These are phyloP conservation scores for Halcyon leucocephala DNA, from an alignment of 2,797 vertebrate species.

Conservation along the genomic window DNA sequence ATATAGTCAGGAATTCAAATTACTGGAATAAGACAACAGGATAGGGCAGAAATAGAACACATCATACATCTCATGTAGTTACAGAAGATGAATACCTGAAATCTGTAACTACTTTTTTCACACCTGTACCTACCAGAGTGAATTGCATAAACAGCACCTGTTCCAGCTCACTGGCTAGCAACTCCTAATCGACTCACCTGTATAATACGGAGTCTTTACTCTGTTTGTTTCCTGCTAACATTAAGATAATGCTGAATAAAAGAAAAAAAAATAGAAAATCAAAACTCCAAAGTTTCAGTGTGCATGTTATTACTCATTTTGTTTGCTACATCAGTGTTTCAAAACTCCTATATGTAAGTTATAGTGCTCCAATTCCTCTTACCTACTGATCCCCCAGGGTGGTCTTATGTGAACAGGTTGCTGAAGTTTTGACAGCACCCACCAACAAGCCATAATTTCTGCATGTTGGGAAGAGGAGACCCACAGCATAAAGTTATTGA, in stretches of 20 bases:
- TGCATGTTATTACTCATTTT: background rate
- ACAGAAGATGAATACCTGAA: background rate
- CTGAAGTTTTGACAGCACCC: background rate
- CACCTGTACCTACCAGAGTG: background rate
- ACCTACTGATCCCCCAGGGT: background rate
- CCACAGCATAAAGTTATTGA: background rate
- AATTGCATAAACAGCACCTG: background rate
- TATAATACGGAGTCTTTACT: background rate
- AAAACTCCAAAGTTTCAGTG: fast-evolving
- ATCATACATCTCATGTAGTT: background rate
- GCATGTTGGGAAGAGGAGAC: background rate
- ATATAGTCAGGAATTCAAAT: constrained; percentile 27
- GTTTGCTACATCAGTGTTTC: background rate
- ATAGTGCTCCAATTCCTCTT: background rate
- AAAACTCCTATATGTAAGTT: background rate
- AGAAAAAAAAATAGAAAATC: background rate
- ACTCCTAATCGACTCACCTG: background rate
- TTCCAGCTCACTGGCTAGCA: background rate
- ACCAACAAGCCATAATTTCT: background rate
- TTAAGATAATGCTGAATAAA: background rate
- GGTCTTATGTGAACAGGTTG: background rate
- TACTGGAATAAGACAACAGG: background rate
- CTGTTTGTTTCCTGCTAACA: background rate
- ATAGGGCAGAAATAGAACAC: background rate
- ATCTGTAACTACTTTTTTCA: background rate